Conservation (phyloP, 1,140 invertebrate genomes). For the Drosophila pandora region DNA sequence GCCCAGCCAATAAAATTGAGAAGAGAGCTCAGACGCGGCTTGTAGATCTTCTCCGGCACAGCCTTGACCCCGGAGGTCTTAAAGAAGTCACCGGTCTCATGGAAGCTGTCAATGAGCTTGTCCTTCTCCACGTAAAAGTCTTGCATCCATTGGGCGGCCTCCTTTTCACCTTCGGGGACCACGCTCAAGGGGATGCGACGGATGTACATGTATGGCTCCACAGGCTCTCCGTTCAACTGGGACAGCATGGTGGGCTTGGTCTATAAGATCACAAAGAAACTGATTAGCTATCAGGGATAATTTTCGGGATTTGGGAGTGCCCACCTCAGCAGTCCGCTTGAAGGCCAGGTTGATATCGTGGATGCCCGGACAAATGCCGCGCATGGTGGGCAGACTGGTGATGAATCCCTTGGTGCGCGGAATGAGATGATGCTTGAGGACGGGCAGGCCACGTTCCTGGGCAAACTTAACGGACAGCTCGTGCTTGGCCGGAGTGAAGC, state of each 20-base stretch:
- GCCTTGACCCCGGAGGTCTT: conserved; percentile 88
- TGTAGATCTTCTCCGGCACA: conserved; percentile 85
- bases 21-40: conserved; percentile 87
- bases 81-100: conserved; percentile 93
- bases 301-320: conserved; percentile 46
- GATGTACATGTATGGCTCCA: conserved; percentile 91
- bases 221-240: conserved; percentile 90
- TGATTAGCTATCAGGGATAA: background rate
- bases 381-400: conserved; percentile 89
- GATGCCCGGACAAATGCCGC: conserved; percentile 90
- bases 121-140: conserved; percentile 87
- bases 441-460: conserved; percentile 91
- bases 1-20: conserved; percentile 89
- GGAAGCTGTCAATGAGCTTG: conserved; percentile 91
- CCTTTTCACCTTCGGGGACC: conserved; percentile 91
- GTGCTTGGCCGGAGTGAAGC: conserved; percentile 95
- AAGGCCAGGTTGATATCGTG: conserved; percentile 94
- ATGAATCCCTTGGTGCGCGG: conserved; percentile 97
- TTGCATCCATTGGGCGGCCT: conserved; percentile 92
- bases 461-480: conserved; percentile 94
- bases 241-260: conserved; percentile 91
- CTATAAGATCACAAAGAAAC: conserved; percentile 50
- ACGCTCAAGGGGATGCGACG: conserved; percentile 91
- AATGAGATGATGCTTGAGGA: conserved; percentile 94
- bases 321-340: conserved; percentile 85